These are phyloP conservation scores for Micromussa lordhowensis DNA, from an alignment of 92 coral and sea anemone species.

Conservation along the genomic window DNA sequence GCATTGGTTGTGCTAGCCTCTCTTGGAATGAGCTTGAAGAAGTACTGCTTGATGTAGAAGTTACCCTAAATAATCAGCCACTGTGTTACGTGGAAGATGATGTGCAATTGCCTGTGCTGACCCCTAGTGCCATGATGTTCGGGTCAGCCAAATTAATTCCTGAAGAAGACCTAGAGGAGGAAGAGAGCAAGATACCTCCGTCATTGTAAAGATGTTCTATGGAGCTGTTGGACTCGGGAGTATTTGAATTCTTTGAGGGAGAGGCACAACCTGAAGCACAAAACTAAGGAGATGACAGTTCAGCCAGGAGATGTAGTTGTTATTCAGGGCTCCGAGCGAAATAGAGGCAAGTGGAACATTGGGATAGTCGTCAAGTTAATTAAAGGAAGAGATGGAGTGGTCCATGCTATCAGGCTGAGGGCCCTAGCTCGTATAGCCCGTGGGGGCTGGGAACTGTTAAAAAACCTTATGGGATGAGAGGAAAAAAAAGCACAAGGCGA, in stretches of 20 bases:
- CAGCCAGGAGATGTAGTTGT: too few relatives aligned
- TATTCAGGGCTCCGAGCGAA: conserved; percentile 32
- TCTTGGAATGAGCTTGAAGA: too few relatives aligned
- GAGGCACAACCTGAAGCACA: conserved; percentile 33
- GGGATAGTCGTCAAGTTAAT: conserved; percentile 42
- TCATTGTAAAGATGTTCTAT: too few relatives aligned
- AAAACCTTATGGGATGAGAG: too few relatives aligned
- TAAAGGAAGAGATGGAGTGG: conserved; percentile 50
- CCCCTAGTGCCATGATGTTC: conserved; percentile 48
- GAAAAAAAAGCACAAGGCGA: too few relatives aligned
- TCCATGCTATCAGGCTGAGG: conserved; percentile 46
- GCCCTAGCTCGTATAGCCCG: too few relatives aligned
- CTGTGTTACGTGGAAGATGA: conserved; percentile 53
- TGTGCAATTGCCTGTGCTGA: conserved; percentile 38
- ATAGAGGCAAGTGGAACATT: conserved; percentile 34
- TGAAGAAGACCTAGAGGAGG: conserved; percentile 33
- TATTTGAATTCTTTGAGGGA: conserved; percentile 31
- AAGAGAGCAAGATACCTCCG: conserved; percentile 42
- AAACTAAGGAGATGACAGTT: too few relatives aligned
- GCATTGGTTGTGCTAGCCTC: too few relatives aligned
- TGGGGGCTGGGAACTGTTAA: too few relatives aligned
- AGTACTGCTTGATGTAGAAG: conserved; percentile 28
- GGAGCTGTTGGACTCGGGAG: conserved; percentile 27
- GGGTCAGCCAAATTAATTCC: conserved; percentile 40
- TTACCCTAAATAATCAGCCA: conserved; percentile 17